Evolutionary conservation across 2,113 vertebrate genomes (phyloP), one percentile per base, ranked within the genome.

Genomic region (Saiga tatarica): DNA sequence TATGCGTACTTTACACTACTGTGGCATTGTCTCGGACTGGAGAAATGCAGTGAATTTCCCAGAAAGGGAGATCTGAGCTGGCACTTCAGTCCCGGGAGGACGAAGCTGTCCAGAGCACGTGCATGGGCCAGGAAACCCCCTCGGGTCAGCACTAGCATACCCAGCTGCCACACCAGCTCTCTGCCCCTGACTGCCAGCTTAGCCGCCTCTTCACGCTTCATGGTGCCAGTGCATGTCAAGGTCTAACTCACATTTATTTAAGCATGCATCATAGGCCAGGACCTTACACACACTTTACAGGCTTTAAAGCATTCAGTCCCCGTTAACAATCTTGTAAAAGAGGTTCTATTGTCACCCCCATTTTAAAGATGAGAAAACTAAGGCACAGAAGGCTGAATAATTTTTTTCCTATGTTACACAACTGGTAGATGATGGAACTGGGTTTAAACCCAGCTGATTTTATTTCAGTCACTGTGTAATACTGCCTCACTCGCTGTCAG

Each of bases 311-410:
- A 78, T 21, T 76, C 79, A 45, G 64, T 89, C 28, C 36, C 33
- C 28, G 26, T 7, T 7, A 62, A 88, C 15, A 74, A 23, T 83
- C 19, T 91, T 33, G 23, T n/a, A 7, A 87, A 93, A 45, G n/a
- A 71, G 7, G 7, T 87, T 59, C 67, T 39, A 6, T 28, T 47
- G 55, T 47, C 47, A 9, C 36, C 16, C 45, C 45, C 76, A 76
- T 95, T 87, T 91, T 47, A 89, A 97, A 93, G 21, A 88, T 71
- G 42, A 97, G 42, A 89, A 96, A 89, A 79, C 19, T 7, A 78
- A 94, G 42, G 30, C 4, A 25, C 3, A 0, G 39, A 25, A 84
- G 7, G 45, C 10, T 42, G 57, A 55, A 14, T 42, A 10, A 23
- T 19, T 62, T 91, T 71, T 52, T 52, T 25, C 12, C 36, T 83